phyloP scores from a whole-genome alignment of 2,797 vertebrate species.

The Poeciliopsis paucimaculata region DNA sequence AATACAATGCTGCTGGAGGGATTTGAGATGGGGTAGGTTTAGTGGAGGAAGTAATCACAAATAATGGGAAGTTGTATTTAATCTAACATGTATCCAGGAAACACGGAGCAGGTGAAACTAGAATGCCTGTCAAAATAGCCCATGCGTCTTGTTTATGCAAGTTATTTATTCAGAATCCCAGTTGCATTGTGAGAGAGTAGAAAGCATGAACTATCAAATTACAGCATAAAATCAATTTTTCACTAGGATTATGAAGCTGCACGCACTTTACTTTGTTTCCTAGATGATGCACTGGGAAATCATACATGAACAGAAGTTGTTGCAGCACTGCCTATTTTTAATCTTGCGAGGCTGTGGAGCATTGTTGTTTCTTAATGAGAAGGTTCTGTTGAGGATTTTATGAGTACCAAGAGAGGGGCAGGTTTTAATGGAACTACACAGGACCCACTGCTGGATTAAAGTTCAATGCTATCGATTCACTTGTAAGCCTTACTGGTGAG shows the following conservation, averaged over 20 bases:
- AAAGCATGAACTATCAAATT: slow-evolving; percentile 36
- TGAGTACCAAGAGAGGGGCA: background rate
- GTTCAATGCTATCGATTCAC: slow-evolving; percentile 43
- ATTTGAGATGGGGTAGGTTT: slow-evolving; percentile 1
- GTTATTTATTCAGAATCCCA: slow-evolving; percentile 18
- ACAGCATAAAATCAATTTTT: slow-evolving; percentile 39
- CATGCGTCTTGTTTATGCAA: background rate
- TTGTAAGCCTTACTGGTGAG: slow-evolving; percentile 28
- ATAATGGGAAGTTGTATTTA: slow-evolving; percentile 29
- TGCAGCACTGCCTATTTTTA: slow-evolving; percentile 12
- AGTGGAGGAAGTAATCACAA: slow-evolving; percentile 25
- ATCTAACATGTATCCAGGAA: slow-evolving; percentile 5
- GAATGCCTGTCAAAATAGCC: slow-evolving; percentile 8
- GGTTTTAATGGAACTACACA: slow-evolving; percentile 14
- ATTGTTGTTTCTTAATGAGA: slow-evolving; percentile 13
- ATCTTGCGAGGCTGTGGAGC: slow-evolving; percentile 8
- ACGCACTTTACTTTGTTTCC: slow-evolving; percentile 26
- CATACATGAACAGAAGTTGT: slow-evolving; percentile 4
- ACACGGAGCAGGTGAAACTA: slow-evolving; percentile 3
- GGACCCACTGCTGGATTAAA: slow-evolving; percentile 10
- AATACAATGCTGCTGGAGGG: slow-evolving; percentile 2
- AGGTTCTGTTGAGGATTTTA: slow-evolving; percentile 13
- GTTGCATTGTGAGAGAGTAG: slow-evolving; percentile 26
- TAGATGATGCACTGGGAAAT: slow-evolving; percentile 19
- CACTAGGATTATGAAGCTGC: slow-evolving; percentile 20